Percentiles rank a stretch among this genome's conserved stretches.
These are phyloP conservation scores for Sebastes vulpes DNA, from an alignment of 2,797 vertebrate species.

Conservation along the genomic window DNA sequence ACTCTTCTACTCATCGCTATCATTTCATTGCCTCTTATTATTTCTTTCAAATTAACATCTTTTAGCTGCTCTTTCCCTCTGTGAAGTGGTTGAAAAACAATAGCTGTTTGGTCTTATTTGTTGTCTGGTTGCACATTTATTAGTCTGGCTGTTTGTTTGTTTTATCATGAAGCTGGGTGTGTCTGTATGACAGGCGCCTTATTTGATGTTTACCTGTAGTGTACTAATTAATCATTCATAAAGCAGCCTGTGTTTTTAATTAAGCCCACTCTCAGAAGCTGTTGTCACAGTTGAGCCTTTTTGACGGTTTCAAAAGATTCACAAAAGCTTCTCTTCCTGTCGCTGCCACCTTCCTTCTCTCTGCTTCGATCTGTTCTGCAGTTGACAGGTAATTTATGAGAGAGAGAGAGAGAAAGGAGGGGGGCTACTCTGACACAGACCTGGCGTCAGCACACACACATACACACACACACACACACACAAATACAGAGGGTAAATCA, in stretches of 20 bases:
- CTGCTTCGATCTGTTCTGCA: conserved; percentile 78
- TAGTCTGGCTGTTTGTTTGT: conserved; percentile 21
- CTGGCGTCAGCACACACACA: conserved; percentile 61
- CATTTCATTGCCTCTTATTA: conserved; percentile 19
- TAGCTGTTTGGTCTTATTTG: neutral
- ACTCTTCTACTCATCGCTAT: neutral
- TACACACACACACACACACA: neutral
- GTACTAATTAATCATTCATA: conserved; percentile 62
- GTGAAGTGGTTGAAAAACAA: conserved; percentile 14
- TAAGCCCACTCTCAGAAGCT: conserved; percentile 40
- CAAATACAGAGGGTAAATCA: conserved; percentile 54
- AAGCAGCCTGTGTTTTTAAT: conserved; percentile 61
- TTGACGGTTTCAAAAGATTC: conserved; percentile 46
- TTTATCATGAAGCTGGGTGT: conserved; percentile 22
- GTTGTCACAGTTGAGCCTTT: conserved; percentile 50
- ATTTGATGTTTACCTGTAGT: conserved; percentile 61
- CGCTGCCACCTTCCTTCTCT: conserved; percentile 47
- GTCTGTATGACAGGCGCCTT: conserved; percentile 25
- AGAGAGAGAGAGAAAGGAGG: conserved; percentile 11
- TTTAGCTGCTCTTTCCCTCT: neutral
- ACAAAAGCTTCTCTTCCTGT: conserved; percentile 42
- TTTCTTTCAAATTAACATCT: neutral
- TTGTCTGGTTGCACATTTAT: conserved; percentile 18
- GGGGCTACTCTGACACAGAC: conserved; percentile 50
- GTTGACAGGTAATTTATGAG: conserved; percentile 84